Percentiles rank a stretch among this genome's conserved stretches.
Evolutionary conservation across 2,888 invertebrate species (phyloP).

Genomic region (Esperia sulphurella): DNA sequence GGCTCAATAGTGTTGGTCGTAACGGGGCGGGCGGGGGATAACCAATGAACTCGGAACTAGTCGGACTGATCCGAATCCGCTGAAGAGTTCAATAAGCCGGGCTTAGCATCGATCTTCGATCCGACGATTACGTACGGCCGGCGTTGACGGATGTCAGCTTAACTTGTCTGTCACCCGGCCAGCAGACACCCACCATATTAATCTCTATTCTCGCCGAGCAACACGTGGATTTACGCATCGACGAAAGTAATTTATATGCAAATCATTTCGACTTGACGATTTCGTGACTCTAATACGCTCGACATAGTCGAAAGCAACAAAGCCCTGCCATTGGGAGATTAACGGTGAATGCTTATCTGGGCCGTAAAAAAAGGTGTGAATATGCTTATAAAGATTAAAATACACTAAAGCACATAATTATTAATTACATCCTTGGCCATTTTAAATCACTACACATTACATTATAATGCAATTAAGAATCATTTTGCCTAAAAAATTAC

Average conservation of each 20-base stretch:
- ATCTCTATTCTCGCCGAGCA: constrained; percentile 72
- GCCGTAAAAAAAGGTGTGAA: constrained; percentile 3
- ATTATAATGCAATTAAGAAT: too few species aligned
- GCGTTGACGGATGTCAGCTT: constrained; percentile 79
- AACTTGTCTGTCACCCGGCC: constrained; percentile 69
- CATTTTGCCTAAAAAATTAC: too few species aligned
- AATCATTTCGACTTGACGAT: constrained; percentile 72
- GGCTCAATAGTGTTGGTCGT: constrained; percentile 41
- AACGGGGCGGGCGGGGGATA: constrained; percentile 36
- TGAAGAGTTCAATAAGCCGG: constrained; percentile 71
- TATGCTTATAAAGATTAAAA: not conserved
- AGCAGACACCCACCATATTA: constrained; percentile 69
- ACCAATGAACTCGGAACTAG: constrained; percentile 50
- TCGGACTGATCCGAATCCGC: constrained; percentile 52
- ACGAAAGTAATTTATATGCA: constrained; percentile 77
- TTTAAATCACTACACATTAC: too few species aligned
- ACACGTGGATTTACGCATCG: constrained; percentile 75
- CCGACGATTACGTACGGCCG: constrained; percentile 64
- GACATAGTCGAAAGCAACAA: constrained; percentile 47
- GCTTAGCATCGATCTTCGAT: constrained; percentile 76
- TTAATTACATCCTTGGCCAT: too few species aligned
- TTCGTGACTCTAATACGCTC: constrained; percentile 66
- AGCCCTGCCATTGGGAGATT: constrained; percentile 44
- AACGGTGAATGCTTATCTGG: constrained; percentile 31
- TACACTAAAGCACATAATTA: too few species aligned